Percentiles rank a stretch among this genome's conserved stretches.
Evolutionary conservation across 2,888 invertebrate genomes (phyloP).

Genomic region (Marronus borbonicus): DNA sequence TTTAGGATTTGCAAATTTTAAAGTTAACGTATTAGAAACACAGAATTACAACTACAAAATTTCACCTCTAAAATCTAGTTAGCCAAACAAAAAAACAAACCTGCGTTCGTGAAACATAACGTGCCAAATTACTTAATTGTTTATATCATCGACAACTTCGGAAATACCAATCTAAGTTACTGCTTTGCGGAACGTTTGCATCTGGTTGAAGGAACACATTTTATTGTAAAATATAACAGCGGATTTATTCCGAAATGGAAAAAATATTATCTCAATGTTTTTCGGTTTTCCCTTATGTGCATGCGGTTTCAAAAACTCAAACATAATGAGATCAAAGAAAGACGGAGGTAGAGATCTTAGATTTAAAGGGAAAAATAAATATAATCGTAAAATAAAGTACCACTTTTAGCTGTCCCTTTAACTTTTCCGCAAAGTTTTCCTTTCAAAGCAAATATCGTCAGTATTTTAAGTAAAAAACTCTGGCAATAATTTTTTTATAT

Average conservation of each 20-base stretch:
- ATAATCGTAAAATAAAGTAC: constrained; percentile 31
- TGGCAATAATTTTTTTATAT: constrained; percentile 23
- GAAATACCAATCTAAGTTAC: too few species aligned
- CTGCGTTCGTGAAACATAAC: too few species aligned
- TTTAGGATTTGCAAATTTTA: too few species aligned
- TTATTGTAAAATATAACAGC: neutral
- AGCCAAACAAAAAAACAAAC: too few species aligned
- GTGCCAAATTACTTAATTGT: too few species aligned
- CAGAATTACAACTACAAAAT: too few species aligned
- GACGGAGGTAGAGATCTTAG: neutral
- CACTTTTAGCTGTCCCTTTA: neutral
- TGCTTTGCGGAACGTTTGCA: too few species aligned
- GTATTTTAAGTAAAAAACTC: constrained; percentile 29
- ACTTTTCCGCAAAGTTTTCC: constrained; percentile 15
- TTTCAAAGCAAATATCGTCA: constrained; percentile 21
- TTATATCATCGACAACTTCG: too few species aligned
- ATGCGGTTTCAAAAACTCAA: neutral
- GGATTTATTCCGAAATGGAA: neutral
- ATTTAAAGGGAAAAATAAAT: constrained; percentile 10
- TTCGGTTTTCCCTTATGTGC: neutral
- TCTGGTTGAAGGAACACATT: too few species aligned
- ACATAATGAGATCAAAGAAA: constrained; percentile 19
- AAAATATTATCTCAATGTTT: neutral
- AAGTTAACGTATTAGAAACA: too few species aligned
- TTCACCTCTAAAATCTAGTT: too few species aligned